Percentiles rank a stretch among this genome's conserved stretches.
Conservation (phyloP, 2,797 vertebrate genomes). For the Serranus cabrilla region DNA sequence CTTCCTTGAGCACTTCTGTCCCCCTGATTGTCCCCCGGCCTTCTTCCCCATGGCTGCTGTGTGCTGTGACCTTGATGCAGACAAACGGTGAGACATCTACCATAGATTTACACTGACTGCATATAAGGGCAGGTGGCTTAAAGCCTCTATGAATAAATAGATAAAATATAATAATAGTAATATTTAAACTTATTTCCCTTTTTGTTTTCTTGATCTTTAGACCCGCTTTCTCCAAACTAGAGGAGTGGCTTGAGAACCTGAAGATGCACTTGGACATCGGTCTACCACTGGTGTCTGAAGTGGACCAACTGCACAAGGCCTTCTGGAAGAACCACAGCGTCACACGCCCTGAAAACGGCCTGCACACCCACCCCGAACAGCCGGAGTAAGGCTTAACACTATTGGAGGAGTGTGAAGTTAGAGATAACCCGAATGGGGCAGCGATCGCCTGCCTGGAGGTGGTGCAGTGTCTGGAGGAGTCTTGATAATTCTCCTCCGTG, state of each 20-base stretch:
- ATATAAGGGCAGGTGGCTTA: too few species aligned
- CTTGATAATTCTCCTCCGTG: constrained; percentile 39
- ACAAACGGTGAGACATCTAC: constrained; percentile 90
- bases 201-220: constrained; percentile 72
- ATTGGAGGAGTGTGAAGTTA: constrained; percentile 28
- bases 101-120: neutral
- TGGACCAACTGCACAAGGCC: constrained; percentile 90
- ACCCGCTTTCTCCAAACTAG: constrained; percentile 92
- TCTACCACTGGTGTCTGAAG: constrained; percentile 90
- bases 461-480: constrained; percentile 42
- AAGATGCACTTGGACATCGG: constrained; percentile 94
- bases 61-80: constrained; percentile 96
- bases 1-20: constrained; percentile 95
- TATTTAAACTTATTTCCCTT: neutral
- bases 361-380: constrained; percentile 88
- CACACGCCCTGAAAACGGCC: constrained; percentile 83
- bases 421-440: constrained; percentile 14
- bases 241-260: constrained; percentile 94
- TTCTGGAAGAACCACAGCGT: constrained; percentile 89
- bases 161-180: neutral
- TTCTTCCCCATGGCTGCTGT: constrained; percentile 95
- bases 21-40: constrained; percentile 88
- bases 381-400: constrained; percentile 81
- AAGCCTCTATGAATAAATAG: neutral
- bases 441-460: constrained; percentile 15